Base-by-base conservation (phyloP, 2,113 vertebrate species). In the Megaceryle maxima region DNA sequence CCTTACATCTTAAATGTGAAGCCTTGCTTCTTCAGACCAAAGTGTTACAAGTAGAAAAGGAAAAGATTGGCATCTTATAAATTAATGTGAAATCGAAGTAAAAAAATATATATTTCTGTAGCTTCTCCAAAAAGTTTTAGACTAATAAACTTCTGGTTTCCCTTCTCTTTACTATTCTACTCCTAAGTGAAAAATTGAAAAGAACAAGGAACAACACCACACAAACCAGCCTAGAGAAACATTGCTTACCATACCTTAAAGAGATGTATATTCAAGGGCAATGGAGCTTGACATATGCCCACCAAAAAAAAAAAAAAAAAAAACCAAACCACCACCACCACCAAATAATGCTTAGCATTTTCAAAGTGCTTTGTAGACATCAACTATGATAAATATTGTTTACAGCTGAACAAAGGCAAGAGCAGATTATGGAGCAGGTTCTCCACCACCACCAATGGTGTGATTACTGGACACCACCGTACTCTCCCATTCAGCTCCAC, bases 191-290 rank as follows among this genome's bases (percentile, higher is more conserved):
- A 91, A 87, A 73, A 43, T 1, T 87, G 35, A 80, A 83, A 74
- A 81, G 18, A 73, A 60, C 4, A 11, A 75, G 33, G 44, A 83
- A 64, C 9, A 67, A 5, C 3, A 10, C 2, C 16, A 91, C 26
- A 74, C 5, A 83, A 76, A 60, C 11, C 11, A 73, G 29, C 24
- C 22, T 56, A 62, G 62, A 87, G 37, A 87, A 63, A 83, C 39
- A 78, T 1, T 13, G 37, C 7, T 55, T 20, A 37, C 0, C 0
- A 1, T 8, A 66, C 73, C 19, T 46, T 9, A 41, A 53, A 29
- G 46, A 90, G 8, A 39, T 55, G 1, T 18, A 44, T 2, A 8
- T 16, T 13, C 50, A 31, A 76, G 5, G 26, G 53, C 44, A 73
- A 43, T 1, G 46, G 26, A 75, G 70, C 10, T 25, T n/a, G 15